Evolutionary conservation across 2,113 vertebrate genomes (phyloP).

Genomic region (Columba janthina): DNA sequence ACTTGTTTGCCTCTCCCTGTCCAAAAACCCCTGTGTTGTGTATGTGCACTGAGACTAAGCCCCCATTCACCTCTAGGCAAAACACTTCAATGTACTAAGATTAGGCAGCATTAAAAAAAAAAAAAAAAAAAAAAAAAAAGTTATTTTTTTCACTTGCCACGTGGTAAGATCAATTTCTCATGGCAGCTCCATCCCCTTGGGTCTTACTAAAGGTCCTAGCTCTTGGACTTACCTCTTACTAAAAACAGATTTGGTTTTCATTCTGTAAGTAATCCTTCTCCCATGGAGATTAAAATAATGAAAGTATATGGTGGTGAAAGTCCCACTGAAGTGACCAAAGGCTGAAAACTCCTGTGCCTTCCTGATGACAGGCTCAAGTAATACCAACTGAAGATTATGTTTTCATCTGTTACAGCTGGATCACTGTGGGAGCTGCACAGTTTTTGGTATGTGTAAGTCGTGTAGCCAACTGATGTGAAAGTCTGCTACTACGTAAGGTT

Average conservation of each 20-base stretch:
- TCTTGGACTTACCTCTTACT: not conserved
- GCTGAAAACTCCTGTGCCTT: not conserved
- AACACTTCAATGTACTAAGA: not conserved
- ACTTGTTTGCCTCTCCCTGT: not conserved
- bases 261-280: not conserved
- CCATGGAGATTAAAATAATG: not conserved
- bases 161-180: not conserved
- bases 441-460: not conserved
- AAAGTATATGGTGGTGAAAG: not conserved
- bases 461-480: not conserved
- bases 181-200: not conserved
- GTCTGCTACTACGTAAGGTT: not conserved
- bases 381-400: not conserved
- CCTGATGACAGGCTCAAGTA: not conserved
- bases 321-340: not conserved
- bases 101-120: not conserved
- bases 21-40: not conserved
- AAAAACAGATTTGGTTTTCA: not conserved
- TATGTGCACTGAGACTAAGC: not conserved
- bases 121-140: no score
- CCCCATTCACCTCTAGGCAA: not conserved
- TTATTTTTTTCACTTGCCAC: not conserved
- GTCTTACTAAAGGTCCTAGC: not conserved
- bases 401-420: not conserved
- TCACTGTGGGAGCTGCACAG: not conserved